Base-by-base conservation (phyloP, 1,140 invertebrate species). In the Octopus bimaculoides region DNA sequence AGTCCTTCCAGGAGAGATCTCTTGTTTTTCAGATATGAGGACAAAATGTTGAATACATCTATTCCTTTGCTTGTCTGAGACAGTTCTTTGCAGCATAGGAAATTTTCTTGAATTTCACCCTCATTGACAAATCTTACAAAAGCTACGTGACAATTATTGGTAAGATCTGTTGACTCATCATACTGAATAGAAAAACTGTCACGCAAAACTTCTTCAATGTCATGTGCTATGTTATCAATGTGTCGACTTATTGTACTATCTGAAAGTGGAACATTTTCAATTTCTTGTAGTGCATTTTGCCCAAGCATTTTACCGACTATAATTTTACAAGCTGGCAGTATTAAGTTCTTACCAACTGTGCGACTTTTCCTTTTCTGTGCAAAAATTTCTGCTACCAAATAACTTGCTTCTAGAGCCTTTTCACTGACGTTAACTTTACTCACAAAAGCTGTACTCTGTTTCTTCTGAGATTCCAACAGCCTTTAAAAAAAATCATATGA, bases 41-140 rank as follows among this genome's bases (percentile, higher is more conserved):
- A 66, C 61, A 66, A 66, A 66, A 66, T 66, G n/a, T 66, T 66
- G n/a, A 66, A 66, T 66, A 66, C n/a, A 66, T 66, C 61, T 66
- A 66, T 66, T 66, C 3, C 61, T 66, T 66, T 66, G 61, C 61
- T 66, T 66, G 61, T 66, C 61, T n/a, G 12, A 66, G 61, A 3
- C 61, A 66, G 61, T 66, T 66, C 61, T 66, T 66, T 66, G 61
- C 61, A 66, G n/a, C 61, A 66, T 41, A 41, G 26, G 3, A 66
- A 66, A n/a, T 66, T 66, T 66, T 66, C 61, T 66, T 66, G 61
- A 66, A 66, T 66, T 66, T 66, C 61, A 66, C 61, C 61, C 61
- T 66, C 61, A 2, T 14, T 66, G 61, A 66, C 61, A 66, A 66
- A 66, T 66, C 61, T 66, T 66, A 66, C 61, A 66, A 66, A 66